Conservation (phyloP, 2,888 invertebrate species). For the Masnerella sp. region DNA sequence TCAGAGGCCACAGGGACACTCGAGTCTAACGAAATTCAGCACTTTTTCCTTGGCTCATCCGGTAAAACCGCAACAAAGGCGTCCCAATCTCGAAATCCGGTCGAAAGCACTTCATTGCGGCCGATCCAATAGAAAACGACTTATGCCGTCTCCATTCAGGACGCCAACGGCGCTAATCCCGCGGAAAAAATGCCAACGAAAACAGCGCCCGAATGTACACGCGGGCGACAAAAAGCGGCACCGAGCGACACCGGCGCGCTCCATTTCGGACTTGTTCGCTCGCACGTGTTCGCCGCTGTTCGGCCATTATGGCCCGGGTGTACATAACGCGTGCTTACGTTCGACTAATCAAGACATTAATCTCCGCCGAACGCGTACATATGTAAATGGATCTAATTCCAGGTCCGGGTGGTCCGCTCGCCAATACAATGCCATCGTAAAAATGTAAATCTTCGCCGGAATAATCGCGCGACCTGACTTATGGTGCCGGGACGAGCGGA, state of each 20-base stretch:
- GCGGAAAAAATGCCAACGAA: conserved; percentile 27
- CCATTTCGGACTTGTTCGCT: too few species aligned
- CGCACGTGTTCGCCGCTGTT: conserved; percentile 18
- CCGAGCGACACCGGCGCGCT: too few species aligned
- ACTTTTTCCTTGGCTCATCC: not conserved
- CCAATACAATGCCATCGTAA: conserved; percentile 71
- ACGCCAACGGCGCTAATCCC: conserved; percentile 20
- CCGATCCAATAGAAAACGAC: conserved; percentile 22
- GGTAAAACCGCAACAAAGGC: conserved; percentile 5
- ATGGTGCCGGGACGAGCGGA: too few species aligned
- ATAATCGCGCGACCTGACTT: too few species aligned
- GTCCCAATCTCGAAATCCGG: not conserved
- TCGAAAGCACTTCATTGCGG: conserved; percentile 2
- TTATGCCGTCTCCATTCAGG: conserved; percentile 11
- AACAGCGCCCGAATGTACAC: conserved; percentile 36
- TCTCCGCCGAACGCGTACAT: conserved; percentile 65
- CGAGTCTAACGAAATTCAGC: not conserved
- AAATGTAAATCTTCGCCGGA: conserved; percentile 73
- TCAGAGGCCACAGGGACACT: too few species aligned
- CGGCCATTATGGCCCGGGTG: conserved; percentile 40
- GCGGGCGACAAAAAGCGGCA: too few species aligned
- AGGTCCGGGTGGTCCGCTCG: conserved; percentile 49
- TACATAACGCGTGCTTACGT: conserved; percentile 53
- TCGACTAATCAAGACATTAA: conserved; percentile 74
- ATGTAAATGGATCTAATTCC: conserved; percentile 62